Base-by-base conservation (phyloP, 2,113 vertebrate genomes). In the Nanorana parkeri region DNA sequence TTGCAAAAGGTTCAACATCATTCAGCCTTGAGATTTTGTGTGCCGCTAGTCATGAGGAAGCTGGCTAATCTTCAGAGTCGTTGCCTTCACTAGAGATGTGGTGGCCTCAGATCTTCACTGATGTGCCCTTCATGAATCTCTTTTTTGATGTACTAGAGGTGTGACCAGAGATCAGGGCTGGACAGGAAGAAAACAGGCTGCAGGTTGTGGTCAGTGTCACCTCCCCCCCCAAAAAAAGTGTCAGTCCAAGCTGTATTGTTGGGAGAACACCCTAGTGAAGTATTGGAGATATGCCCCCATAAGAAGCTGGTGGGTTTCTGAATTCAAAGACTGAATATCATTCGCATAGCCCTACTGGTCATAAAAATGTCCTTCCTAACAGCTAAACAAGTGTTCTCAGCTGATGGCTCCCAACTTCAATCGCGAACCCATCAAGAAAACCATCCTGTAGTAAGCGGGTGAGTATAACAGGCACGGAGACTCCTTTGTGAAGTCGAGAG, bases 241-340 rank as follows among this genome's bases (percentile, higher is more conserved):
- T 52, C 60, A 55, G 41, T 74, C 60, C 58, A 32, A 73, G 68
- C 58, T 54, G 26, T 32, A 19, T 8, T 17, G 60, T 26, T 28
- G n/a, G n/a, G 47, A 16, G 24, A 28, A 65, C n/a, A 63, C n/a
- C 17, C n/a, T 73, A 63, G 5, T 52, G 29, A 65, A 32, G 29
- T 28, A 47, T 8, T 73, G 10, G 29, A 64, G 21, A 74, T 54
- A 66, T 67, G 21, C 56, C 60, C 68, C 80, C 52, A 55, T 81
- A 51, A 74, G 47, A 75, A 81, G 80, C 71, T 81, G 69, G 69
- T 81, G 51, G 72, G 72, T 75, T 0, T 23, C 55, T 36, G 15
- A 56, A 72, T 51, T 68, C 36, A 23, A 68, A 20, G n/a, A 51
- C 52, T 51, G 29, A 58, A 24, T 28, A 51, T 65, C 36, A 64